Conservation (phyloP, 2,797 vertebrate genomes). For the Anguilla megastoma region DNA sequence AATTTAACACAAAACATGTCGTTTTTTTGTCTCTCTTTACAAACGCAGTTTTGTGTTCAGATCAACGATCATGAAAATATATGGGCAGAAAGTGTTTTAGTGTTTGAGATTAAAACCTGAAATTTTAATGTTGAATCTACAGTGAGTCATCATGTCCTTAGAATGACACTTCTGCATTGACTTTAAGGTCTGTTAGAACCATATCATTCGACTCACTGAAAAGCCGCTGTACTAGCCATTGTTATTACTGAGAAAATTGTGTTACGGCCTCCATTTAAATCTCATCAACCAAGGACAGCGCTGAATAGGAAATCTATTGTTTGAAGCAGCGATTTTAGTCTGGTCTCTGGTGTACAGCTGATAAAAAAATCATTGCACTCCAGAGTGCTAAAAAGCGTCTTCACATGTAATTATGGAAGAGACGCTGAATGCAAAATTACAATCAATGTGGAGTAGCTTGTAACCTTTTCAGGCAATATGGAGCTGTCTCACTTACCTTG, state of each 20-base stretch:
- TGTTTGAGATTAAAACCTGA: neutral
- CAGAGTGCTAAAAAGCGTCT: neutral
- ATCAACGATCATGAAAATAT: neutral
- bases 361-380: no score
- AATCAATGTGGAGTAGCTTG: constrained; percentile 9
- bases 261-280: neutral
- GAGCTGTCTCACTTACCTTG: neutral
- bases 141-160: neutral
- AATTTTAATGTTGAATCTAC: neutral
- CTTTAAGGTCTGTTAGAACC: neutral
- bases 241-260: neutral
- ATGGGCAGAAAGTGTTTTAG: no score
- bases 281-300: neutral
- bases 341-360: neutral
- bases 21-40: neutral
- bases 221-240: neutral
- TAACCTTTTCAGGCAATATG: neutral
- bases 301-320: neutral
- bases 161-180: neutral
- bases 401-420: constrained; percentile 11
- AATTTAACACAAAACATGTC: neutral
- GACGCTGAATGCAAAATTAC: constrained; percentile 1
- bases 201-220: neutral
- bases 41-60: neutral
- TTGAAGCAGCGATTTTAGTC: neutral